Conservation (phyloP, 1,140 invertebrate species). For the Antheraea mylitta region DNA sequence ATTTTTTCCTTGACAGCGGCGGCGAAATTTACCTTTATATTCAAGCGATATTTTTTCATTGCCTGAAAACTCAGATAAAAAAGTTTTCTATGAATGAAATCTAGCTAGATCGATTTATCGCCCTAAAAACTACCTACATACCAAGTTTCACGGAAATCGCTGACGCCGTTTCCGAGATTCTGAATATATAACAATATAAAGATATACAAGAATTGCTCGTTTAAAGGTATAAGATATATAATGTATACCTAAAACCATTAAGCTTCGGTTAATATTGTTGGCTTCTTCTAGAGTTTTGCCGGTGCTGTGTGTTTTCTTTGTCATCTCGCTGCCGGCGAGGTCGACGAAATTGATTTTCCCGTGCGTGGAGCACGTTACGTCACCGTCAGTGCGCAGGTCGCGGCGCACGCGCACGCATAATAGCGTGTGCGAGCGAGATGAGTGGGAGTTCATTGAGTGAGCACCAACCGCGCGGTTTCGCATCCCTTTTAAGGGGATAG, state of each 20-base stretch:
- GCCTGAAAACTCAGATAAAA: no score
- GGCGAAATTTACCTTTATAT: no score
- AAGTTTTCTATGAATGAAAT: no score
- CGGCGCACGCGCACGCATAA: constrained; percentile 92
- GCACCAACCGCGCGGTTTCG: constrained; percentile 90
- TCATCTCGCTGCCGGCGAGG: constrained; percentile 96
- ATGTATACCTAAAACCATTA: constrained; percentile 92
- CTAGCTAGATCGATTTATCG: no score
- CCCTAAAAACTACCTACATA: no score
- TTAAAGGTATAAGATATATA: not conserved
- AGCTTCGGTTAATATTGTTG: constrained; percentile 97
- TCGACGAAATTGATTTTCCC: constrained; percentile 98
- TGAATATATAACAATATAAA: no score
- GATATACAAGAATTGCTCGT: no score
- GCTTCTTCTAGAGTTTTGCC: constrained; percentile 95
- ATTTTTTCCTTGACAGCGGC: no score
- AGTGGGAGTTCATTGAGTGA: constrained; percentile 98
- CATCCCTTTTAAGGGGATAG: constrained; percentile 80
- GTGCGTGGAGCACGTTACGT: constrained; percentile 90
- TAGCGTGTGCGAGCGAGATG: constrained; percentile 96
- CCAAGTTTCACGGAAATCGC: no score
- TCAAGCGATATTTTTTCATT: no score
- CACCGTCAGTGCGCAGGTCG: constrained; percentile 89
- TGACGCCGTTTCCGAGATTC: no score
- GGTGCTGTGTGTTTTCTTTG: constrained; percentile 94